Evolutionary conservation across 2,797 vertebrate species (phyloP).

Genomic region (Lutjanus campechanus): DNA sequence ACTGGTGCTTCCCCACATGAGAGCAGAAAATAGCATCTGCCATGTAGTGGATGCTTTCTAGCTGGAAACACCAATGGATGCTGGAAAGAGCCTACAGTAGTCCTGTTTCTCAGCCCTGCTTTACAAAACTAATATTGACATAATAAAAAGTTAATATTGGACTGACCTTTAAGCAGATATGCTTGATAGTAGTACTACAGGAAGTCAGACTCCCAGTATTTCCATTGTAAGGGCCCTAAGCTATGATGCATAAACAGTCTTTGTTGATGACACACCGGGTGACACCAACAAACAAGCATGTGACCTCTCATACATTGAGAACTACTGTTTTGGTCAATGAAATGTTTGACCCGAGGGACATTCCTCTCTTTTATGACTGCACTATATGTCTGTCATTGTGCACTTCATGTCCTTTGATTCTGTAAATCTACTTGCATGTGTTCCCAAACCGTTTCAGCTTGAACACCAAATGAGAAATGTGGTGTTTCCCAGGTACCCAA

Average conservation of each 20-base stretch:
- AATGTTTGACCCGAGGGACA: not conserved
- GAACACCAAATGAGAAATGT: too few species aligned
- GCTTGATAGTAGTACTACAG: not conserved
- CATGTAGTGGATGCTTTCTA: conserved; percentile 42
- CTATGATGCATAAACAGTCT: not conserved
- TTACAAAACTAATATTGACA: not conserved
- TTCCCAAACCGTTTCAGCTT: too few species aligned
- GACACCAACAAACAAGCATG: conserved; percentile 16
- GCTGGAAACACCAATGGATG: conserved; percentile 22
- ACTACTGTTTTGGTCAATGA: not conserved
- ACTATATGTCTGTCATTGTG: not conserved
- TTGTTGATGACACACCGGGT: not conserved
- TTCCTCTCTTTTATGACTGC: not conserved
- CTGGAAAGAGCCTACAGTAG: not conserved
- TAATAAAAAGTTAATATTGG: not conserved
- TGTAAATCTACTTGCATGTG: too few species aligned
- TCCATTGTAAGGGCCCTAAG: not conserved
- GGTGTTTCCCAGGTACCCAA: too few species aligned
- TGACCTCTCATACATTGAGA: not conserved
- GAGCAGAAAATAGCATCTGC: conserved; percentile 58
- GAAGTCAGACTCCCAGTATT: not conserved
- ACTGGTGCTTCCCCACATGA: conserved; percentile 55
- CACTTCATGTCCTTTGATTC: not conserved
- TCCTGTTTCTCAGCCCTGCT: not conserved
- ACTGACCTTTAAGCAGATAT: not conserved